Conservation (phyloP, 1,140 invertebrate species). For the Andrena cerasifolii region DNA sequence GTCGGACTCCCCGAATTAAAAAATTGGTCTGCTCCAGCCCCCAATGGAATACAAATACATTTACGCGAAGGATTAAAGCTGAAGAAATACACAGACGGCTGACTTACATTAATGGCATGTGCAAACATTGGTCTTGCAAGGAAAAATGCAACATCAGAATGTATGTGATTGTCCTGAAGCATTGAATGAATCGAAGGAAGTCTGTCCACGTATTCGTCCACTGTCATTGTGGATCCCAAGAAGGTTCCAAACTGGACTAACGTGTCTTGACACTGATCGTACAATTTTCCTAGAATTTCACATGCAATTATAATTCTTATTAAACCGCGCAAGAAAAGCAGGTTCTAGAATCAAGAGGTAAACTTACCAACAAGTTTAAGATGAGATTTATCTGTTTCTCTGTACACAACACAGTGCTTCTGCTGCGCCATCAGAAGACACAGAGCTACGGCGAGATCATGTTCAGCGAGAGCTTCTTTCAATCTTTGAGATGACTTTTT, state of each 20-base stretch:
- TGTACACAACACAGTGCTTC: conserved; percentile 95
- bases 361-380: conserved; percentile 92
- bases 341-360: not conserved
- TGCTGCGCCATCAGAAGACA: conserved; percentile 98
- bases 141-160: conserved; percentile 98
- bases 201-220: conserved; percentile 96
- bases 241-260: conserved; percentile 99
- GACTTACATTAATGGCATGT: conserved; percentile 92
- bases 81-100: not conserved
- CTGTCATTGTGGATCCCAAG: conserved; percentile 94
- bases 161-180: conserved; percentile 96
- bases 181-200: conserved; percentile 95
- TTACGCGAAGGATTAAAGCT: too few species aligned
- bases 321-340: too few species aligned
- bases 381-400: conserved; percentile 93
- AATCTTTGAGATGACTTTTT: conserved; percentile 97
- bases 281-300: conserved; percentile 83
- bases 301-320: too few species aligned
- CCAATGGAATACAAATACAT: not conserved
- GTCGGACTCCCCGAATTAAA: too few species aligned
- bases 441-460: conserved; percentile 95
- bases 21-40: not conserved
- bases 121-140: conserved; percentile 95
- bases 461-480: conserved; percentile 96
- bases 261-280: conserved; percentile 98